Percentiles rank a stretch among this genome's conserved stretches.
phyloP scores from a whole-genome alignment of 2,888 invertebrate species.

The Phyto melanocephala region DNA sequence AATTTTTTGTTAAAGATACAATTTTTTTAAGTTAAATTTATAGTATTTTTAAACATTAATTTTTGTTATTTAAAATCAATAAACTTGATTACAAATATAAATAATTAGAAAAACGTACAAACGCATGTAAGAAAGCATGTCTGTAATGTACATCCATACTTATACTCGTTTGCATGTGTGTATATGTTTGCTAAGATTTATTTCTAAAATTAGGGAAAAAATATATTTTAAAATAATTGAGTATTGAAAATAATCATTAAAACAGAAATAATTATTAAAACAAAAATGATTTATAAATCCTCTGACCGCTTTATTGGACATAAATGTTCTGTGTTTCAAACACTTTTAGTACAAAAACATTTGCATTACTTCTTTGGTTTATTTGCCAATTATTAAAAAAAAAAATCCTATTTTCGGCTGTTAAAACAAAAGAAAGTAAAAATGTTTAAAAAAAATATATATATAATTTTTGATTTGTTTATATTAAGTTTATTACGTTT shows the following conservation, averaged over 20 bases:
- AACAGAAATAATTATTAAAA: neutral
- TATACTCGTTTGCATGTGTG: too few relatives aligned
- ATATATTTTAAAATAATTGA: neutral
- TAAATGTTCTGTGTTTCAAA: neutral
- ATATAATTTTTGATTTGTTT: slow-evolving; percentile 4
- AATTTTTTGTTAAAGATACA: too few relatives aligned
- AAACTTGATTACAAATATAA: neutral
- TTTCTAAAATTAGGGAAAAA: neutral
- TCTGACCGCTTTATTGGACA: neutral
- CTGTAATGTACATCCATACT: too few relatives aligned
- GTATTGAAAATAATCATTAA: too few relatives aligned
- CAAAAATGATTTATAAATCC: neutral
- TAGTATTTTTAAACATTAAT: neutral
- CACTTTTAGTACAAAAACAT: too few relatives aligned
- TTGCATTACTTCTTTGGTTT: too few relatives aligned
- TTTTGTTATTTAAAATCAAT: neutral
- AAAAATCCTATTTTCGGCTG: neutral
- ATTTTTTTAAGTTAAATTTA: too few relatives aligned
- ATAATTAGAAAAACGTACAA: too few relatives aligned
- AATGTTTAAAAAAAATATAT: neutral
- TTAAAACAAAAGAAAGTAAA: neutral
- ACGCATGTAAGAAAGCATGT: neutral
- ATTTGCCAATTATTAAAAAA: too few relatives aligned
- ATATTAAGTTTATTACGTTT: slow-evolving; percentile 5
- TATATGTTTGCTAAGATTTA: neutral